Evolutionary conservation across 2,113 vertebrate species (phyloP), one percentile per base, ranked within the genome.

Genomic region (Mustelus asterias): DNA sequence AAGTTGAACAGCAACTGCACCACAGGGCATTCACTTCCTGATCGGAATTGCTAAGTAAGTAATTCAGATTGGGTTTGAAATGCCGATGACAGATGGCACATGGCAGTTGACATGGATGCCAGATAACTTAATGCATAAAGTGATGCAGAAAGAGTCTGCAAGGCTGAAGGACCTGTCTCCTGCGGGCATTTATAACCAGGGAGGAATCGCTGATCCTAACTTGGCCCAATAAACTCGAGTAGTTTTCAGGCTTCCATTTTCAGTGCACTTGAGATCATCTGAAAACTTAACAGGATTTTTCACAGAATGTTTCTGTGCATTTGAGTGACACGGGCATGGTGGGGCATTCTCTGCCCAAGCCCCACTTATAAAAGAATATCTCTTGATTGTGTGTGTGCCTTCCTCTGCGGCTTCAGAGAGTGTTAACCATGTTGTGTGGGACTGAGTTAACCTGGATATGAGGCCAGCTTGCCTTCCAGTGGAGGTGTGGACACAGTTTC

Each of bases 81-180:
- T 93, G 58, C 89, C 65, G 60, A 65, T 93, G 89, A 67, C 89
- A 93, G 89, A 93, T 93, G 60, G 89, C n/a, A 93, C 1, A 37
- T 37, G 86, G 26, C 11, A 60, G 14, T 89, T 89, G 86, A 89
- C 86, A 60, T 26, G 20, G 37, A 33, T 22, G 60, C 89, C 60
- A 93, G 37, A 65, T 67, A 93, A 26, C n/a, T 90, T 92, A 65
- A 41, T 37, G 89, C 33, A 65, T 1, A 29, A 33, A 60, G 86
- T 89, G 26, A 60, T 16, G 3, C 22, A 37, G 22, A 20, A 7
- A 63, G 63, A 90, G 63, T 37, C 60, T 93, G 16, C n/a, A 22
- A 63, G 60, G 18, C 60, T 58, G 18, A 33, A 41, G 18, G 20
- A 22, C 1, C 89, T 67, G 0, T 20, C 60, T 67, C 89, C 89